Conservation (phyloP, 2,888 invertebrate genomes). For the Agonopterix heracliana region DNA sequence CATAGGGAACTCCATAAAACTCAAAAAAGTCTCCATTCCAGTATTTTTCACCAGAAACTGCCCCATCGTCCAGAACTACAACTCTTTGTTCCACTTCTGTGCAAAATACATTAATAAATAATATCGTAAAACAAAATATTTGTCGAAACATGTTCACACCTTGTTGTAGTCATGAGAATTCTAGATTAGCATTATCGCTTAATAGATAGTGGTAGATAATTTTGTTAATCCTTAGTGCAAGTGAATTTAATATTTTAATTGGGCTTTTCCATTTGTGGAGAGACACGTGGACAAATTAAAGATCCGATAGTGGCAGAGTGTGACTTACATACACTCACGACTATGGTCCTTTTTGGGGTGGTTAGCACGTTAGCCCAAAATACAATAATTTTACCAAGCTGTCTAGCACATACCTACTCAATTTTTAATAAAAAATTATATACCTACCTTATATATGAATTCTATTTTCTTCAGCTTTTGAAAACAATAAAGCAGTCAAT, state of each 20-base stretch:
- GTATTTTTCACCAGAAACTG: conserved; percentile 47
- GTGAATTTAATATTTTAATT: not conserved
- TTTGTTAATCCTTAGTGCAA: not conserved
- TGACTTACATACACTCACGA: too few relatives aligned
- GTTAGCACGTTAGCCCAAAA: too few relatives aligned
- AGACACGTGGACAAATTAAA: conserved; percentile 5
- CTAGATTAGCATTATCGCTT: conserved; percentile 3
- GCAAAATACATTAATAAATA: conserved; percentile 21
- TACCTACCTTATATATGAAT: too few relatives aligned
- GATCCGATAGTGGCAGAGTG: not conserved
- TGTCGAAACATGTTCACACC: conserved; percentile 34
- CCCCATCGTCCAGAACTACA: conserved; percentile 45
- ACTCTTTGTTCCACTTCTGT: conserved; percentile 25
- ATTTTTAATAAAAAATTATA: too few relatives aligned
- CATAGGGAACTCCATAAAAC: conserved; percentile 60
- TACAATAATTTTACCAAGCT: too few relatives aligned
- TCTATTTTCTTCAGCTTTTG: too few relatives aligned
- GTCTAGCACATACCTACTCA: too few relatives aligned
- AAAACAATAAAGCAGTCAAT: too few relatives aligned
- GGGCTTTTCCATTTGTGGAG: not conserved
- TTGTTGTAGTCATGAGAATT: conserved; percentile 10
- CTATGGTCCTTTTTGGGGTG: too few relatives aligned
- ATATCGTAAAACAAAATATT: conserved; percentile 25
- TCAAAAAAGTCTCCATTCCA: conserved; percentile 65
- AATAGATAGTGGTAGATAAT: conserved; percentile 1